Conservation (phyloP, 2,113 vertebrate species). For the Ctenomys sociabilis region DNA sequence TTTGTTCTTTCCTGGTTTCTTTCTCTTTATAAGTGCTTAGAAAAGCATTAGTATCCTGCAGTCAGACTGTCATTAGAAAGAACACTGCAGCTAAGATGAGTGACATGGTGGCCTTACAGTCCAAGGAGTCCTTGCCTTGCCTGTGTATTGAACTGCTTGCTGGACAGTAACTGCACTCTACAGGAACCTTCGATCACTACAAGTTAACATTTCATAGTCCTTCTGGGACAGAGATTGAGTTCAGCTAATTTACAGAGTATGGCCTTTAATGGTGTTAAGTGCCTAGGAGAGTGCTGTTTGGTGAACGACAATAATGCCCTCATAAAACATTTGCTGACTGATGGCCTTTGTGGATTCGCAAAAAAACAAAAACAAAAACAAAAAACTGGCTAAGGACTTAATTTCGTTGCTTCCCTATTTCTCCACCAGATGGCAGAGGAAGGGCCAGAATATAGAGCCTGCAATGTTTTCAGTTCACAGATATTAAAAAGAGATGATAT, state of each 20-base stretch:
- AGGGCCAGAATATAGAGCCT: background rate
- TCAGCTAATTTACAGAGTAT: background rate
- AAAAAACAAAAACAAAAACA: background rate
- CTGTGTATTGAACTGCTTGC: background rate
- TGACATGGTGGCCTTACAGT: background rate
- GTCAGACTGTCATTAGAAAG: background rate
- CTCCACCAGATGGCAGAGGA: constrained; percentile 81
- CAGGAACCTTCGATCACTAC: background rate
- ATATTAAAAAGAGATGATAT: constrained; percentile 29
- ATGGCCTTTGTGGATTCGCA: background rate
- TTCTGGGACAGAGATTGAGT: background rate
- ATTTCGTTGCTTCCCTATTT: background rate
- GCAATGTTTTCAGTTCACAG: background rate
- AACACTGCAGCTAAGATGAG: background rate
- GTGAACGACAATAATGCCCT: background rate
- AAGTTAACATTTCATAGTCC: background rate
- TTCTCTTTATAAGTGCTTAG: background rate
- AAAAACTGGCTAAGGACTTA: background rate
- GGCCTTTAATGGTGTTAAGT: background rate
- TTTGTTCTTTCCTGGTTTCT: background rate
- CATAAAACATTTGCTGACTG: background rate
- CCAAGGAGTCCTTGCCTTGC: background rate
- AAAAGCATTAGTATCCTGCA: background rate
- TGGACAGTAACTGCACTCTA: background rate
- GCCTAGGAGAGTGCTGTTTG: background rate